Evolutionary conservation across 2,888 invertebrate genomes (phyloP), one percentile per base, ranked within the genome.

Genomic region (Clanis bilineata): DNA sequence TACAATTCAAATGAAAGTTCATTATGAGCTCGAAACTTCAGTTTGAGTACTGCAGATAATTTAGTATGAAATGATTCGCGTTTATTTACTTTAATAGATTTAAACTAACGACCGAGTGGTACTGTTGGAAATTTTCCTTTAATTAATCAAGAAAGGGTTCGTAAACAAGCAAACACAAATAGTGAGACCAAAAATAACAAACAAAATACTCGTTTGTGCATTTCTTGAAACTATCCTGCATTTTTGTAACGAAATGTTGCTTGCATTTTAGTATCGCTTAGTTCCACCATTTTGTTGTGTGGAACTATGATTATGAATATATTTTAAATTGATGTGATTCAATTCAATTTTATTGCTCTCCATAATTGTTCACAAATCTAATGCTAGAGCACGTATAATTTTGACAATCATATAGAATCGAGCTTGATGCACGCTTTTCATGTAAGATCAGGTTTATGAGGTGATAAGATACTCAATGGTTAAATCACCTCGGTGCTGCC

Each of bases 31-130:
- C 15, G 51, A 51, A 51, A 51, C 32, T 51, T 51, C 10, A 32
- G 51, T 51, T 51, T 51, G 51, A 32, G 32, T 51, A 15, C 51
- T 51, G 51, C 18, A 51, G 51, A 51, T 32, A 51, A 51, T 51
- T 51, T 51, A 51, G 18, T 51, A 51, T 51, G 32, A 51, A 51
- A 51, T 18, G 51, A 51, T 51, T 32, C 51, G 51, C 51, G 3
- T 51, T 28, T 32, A 51, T 51, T 51, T 51, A 51, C 51, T 51
- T 18, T 18, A 18, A 10, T 51, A 47, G 18, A 21, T 41, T 47
- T 28, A 18, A 51, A 51, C 51, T 51, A 28, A 18, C 28, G 3
- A 32, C 51, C 18, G 6, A 32, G 45, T 41, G 18, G 44, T 44
- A 4, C 12, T 4, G 44, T 18, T 18, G 28, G 18, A 28, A 51